Conservation (phyloP, 2,113 vertebrate species). For the Aphyosemion australe region DNA sequence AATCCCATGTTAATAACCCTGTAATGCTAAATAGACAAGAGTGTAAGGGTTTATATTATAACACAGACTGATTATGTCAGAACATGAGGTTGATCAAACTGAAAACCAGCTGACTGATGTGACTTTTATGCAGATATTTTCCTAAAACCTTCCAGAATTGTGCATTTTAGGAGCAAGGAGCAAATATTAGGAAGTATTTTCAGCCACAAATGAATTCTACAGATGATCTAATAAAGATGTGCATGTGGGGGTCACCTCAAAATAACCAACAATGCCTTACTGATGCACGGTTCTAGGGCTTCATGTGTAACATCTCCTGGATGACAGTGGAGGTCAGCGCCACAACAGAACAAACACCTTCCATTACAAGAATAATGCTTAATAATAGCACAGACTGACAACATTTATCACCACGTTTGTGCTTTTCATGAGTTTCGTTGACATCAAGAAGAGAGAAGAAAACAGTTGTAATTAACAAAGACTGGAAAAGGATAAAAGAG, state of each 20-base stretch:
- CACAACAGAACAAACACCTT: not conserved
- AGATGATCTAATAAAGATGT: not conserved
- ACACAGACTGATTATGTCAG: not conserved
- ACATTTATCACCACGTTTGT: constrained; percentile 5
- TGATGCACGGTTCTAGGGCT: not conserved
- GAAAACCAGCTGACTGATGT: not conserved
- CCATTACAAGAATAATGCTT: not conserved
- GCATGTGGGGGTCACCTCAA: not conserved
- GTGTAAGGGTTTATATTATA: too few species aligned
- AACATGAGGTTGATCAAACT: not conserved
- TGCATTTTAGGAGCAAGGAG: not conserved
- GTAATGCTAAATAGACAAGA: too few species aligned
- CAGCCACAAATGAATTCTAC: not conserved
- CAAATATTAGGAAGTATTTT: constrained; percentile 5
- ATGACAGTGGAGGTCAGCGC: constrained; percentile 6
- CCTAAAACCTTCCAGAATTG: not conserved
- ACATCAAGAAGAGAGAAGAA: constrained; percentile 5
- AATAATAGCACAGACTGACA: not conserved
- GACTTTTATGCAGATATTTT: not conserved
- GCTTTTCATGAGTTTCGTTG: constrained; percentile 14
- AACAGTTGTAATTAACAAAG: constrained; percentile 18
- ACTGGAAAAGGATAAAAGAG: constrained; percentile 19
- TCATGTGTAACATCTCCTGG: not conserved
- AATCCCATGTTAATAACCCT: too few species aligned
- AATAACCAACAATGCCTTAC: not conserved